phyloP scores from a whole-genome alignment of 2,797 vertebrate genomes.

The Pseudochromis fuscus region DNA sequence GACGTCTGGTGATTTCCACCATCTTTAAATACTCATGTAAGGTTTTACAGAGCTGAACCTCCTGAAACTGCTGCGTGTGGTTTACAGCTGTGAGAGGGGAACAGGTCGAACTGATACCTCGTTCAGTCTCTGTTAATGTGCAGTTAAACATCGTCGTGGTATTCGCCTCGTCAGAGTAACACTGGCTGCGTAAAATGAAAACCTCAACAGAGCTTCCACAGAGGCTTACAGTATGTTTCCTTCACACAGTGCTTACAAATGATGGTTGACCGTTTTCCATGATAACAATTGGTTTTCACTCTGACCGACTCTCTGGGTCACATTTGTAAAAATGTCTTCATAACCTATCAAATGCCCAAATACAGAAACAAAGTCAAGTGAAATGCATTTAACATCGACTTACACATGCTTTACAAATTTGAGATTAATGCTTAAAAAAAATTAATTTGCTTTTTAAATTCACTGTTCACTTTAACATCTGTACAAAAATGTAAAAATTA shows the following conservation, averaged over 20 bases:
- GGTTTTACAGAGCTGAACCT: conserved; percentile 21
- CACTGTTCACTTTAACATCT: conserved; percentile 48
- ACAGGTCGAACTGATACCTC: conserved; percentile 4
- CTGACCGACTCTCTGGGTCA: conserved; percentile 24
- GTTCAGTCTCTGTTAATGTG: conserved; percentile 9
- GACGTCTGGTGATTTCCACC: conserved; percentile 29
- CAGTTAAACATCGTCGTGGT: background rate
- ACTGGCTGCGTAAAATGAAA: conserved; percentile 17
- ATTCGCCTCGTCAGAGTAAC: conserved; percentile 15
- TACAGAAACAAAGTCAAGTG: conserved; percentile 62
- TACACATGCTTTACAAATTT: conserved; percentile 66
- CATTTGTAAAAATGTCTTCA: conserved; percentile 60
- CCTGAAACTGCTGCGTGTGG: too few species aligned
- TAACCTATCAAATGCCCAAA: conserved; percentile 65
- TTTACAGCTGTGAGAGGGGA: background rate
- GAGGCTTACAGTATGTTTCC: conserved; percentile 7
- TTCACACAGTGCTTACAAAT: conserved; percentile 54
- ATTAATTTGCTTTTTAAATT: conserved; percentile 13
- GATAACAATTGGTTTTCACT: too few species aligned
- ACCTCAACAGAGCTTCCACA: conserved; percentile 10
- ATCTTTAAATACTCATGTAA: conserved; percentile 36
- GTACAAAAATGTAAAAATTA: conserved; percentile 61
- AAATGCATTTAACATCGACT: conserved; percentile 65
- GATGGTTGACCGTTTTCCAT: conserved; percentile 25
- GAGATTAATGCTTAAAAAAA: conserved; percentile 57